phyloP scores from a whole-genome alignment of 2,113 vertebrate species.

The Tragelaphus buxtoni region DNA sequence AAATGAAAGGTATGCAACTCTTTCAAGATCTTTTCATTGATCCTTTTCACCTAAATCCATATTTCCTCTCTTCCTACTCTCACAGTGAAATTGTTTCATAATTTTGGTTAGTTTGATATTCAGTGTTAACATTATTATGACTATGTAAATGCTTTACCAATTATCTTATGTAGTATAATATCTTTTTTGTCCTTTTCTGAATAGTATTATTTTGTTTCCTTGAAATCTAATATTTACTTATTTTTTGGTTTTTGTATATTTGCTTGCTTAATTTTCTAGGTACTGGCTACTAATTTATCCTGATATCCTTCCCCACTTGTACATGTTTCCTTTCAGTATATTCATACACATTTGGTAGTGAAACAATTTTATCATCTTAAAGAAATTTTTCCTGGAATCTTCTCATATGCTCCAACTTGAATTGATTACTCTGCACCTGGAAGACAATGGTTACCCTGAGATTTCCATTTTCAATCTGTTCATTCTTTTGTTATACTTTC shows the following conservation, averaged over 20 bases:
- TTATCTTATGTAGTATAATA: not conserved
- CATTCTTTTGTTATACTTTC: not conserved
- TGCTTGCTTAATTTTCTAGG: conserved; percentile 5
- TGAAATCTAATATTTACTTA: not conserved
- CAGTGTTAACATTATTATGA: not conserved
- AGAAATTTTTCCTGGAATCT: not conserved
- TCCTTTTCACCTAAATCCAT: not conserved
- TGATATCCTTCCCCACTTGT: not conserved
- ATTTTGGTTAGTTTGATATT: not conserved
- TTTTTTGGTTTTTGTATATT: not conserved
- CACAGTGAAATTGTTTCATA: not conserved
- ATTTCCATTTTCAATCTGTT: not conserved
- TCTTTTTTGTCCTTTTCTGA: not conserved
- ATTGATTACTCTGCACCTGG: not conserved
- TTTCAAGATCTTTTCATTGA: not conserved
- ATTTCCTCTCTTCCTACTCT: not conserved
- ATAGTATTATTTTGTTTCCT: not conserved
- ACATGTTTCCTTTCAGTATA: not conserved
- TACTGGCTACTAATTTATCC: not conserved
- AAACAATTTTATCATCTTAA: not conserved
- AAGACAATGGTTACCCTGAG: not conserved
- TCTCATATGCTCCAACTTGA: not conserved
- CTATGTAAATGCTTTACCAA: not conserved
- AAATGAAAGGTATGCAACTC: not conserved
- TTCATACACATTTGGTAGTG: not conserved